A percentile compares a stretch with the other conserved stretches of the same genome.
Conservation (phyloP, 2,888 invertebrate genomes). For the Phaedon cochleariae region DNA sequence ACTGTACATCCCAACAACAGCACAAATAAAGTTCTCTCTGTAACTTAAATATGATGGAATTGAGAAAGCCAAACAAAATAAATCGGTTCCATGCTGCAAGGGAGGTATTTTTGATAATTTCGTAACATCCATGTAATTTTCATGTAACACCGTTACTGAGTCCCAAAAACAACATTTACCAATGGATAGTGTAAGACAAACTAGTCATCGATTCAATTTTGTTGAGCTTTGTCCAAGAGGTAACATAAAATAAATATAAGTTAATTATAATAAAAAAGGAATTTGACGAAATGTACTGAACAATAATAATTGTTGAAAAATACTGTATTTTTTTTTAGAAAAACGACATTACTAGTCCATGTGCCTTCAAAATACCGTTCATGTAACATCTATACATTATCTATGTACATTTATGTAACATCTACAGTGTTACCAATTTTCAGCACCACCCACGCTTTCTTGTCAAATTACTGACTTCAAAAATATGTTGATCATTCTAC, state of each 20-base stretch:
- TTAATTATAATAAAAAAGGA: too few species aligned
- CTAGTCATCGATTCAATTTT: too few species aligned
- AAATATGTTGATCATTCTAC: too few species aligned
- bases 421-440: neutral
- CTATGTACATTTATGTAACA: neutral
- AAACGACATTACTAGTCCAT: neutral
- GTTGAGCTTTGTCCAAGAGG: too few species aligned
- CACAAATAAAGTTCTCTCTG: conserved; percentile 36
- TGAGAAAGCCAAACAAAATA: conserved; percentile 2
- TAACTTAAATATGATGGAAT: conserved; percentile 35
- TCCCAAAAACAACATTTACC: too few species aligned
- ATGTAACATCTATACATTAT: neutral
- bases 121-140: neutral
- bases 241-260: too few species aligned
- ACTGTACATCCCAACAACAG: conserved; percentile 49
- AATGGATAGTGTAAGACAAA: too few species aligned
- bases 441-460: neutral
- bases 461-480: neutral
- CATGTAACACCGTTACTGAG: neutral
- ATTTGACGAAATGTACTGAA: too few species aligned
- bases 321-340: neutral
- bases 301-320: too few species aligned
- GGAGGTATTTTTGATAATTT: neutral
- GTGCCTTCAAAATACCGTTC: neutral
- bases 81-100: conserved; percentile 12